Percentiles rank a stretch among this genome's conserved stretches.
Evolutionary conservation across 2,113 vertebrate species (phyloP).

Genomic region (Mesembrinibis cayennensis): DNA sequence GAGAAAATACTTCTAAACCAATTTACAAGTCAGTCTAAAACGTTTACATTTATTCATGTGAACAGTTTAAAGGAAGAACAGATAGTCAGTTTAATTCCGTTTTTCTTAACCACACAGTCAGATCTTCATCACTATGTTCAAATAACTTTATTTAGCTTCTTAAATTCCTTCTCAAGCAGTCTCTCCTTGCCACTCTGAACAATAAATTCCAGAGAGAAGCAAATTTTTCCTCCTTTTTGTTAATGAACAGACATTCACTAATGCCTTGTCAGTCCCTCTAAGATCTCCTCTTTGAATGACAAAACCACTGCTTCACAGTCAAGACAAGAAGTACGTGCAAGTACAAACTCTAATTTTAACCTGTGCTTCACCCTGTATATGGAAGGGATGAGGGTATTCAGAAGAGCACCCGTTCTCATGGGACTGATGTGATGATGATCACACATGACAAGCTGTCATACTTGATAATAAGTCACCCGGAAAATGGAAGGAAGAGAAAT

Average conservation of each 20-base stretch:
- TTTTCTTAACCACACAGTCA: background rate
- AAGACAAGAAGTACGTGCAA: background rate
- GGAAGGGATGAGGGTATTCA: background rate
- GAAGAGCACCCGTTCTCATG: background rate
- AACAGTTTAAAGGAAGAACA: background rate
- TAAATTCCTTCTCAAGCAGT: background rate
- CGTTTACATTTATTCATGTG: background rate
- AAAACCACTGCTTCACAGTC: background rate
- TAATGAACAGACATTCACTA: background rate
- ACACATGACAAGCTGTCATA: conserved; percentile 84
- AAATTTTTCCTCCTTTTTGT: background rate
- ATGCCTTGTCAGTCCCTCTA: background rate
- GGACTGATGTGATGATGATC: conserved; percentile 70
- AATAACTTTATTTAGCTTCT: background rate
- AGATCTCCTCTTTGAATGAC: background rate
- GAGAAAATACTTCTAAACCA: background rate
- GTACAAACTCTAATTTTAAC: background rate
- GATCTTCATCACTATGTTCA: background rate
- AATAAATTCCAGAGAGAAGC: background rate
- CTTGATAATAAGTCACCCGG: conserved; percentile 72
- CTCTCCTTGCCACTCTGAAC: background rate
- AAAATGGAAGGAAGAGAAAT: conserved; percentile 80
- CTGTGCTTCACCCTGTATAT: background rate
- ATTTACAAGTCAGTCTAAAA: background rate
- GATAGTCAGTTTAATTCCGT: background rate